A percentile compares a stretch with the other conserved stretches of the same genome.
These are phyloP conservation scores for Tachysurus fulvidraco DNA, from an alignment of 2,113 vertebrate genomes.

Conservation along the genomic window DNA sequence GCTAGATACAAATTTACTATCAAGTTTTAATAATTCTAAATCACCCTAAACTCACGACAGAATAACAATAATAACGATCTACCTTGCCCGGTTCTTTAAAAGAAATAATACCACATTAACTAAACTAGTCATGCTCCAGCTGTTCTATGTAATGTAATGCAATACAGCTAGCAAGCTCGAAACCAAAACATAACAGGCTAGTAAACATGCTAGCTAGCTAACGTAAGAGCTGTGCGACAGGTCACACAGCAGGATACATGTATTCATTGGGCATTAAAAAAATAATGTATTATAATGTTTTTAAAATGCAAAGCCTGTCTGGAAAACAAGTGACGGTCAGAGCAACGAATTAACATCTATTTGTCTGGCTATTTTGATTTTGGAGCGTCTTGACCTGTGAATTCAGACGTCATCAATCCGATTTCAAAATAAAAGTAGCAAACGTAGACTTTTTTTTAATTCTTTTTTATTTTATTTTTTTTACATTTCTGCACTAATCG, in stretches of 20 bases:
- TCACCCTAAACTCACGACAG: neutral
- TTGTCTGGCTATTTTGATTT: constrained; percentile 2
- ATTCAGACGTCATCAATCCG: too few relatives aligned
- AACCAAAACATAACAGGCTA: neutral
- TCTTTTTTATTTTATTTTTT: neutral
- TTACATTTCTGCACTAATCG: neutral
- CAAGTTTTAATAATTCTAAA: neutral
- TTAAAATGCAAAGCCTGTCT: neutral
- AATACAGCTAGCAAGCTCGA: neutral
- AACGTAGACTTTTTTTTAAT: too few relatives aligned
- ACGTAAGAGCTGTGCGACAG: neutral
- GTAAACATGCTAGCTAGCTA: neutral
- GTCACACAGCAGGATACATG: neutral
- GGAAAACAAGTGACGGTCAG: too few relatives aligned
- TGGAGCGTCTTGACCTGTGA: constrained; percentile 12
- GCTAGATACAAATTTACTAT: neutral
- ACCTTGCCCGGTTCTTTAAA: neutral
- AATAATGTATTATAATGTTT: neutral
- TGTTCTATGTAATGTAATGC: too few relatives aligned
- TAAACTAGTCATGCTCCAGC: too few relatives aligned
- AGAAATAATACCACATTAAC: neutral
- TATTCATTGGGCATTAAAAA: neutral
- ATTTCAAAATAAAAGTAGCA: constrained; percentile 12
- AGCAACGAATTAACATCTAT: neutral
- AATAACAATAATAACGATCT: neutral